Conservation (phyloP, 37 sponge, comb jelly and placozoan species). For the Cladorhizidae sp. region DNA sequence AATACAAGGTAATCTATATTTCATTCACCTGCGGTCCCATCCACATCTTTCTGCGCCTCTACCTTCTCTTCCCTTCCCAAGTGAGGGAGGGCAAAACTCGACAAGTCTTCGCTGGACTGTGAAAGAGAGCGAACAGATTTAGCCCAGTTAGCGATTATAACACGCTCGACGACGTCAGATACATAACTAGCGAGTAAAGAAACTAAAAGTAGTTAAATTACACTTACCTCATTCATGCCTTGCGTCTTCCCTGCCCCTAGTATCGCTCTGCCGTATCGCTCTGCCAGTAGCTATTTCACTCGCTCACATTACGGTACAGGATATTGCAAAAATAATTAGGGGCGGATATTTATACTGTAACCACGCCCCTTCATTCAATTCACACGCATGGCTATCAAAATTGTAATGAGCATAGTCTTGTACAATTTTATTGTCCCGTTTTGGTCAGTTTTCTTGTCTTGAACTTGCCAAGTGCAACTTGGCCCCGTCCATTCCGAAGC, state of each 20-base stretch:
- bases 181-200: too few relatives aligned
- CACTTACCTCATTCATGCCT: slow-evolving; percentile 2
- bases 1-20: too few relatives aligned
- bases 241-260: background rate
- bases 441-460: too few relatives aligned
- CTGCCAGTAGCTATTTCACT: background rate
- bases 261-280: too few relatives aligned
- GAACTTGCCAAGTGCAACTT: background rate
- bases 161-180: too few relatives aligned
- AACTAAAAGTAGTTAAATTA: too few relatives aligned
- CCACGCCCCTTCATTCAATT: background rate
- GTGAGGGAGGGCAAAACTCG: slow-evolving; percentile 13
- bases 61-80: background rate
- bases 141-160: too few relatives aligned
- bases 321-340: background rate
- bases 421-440: too few relatives aligned
- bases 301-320: background rate
- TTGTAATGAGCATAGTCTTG: background rate
- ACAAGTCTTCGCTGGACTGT: background rate
- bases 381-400: background rate
- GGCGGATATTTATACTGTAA: background rate
- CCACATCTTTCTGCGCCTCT: background rate
- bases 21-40: background rate
- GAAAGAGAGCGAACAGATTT: background rate
- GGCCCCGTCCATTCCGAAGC: slow-evolving; percentile 14